phyloP scores from a whole-genome alignment of 2,888 invertebrate genomes.

The Melanostoma scalare region DNA sequence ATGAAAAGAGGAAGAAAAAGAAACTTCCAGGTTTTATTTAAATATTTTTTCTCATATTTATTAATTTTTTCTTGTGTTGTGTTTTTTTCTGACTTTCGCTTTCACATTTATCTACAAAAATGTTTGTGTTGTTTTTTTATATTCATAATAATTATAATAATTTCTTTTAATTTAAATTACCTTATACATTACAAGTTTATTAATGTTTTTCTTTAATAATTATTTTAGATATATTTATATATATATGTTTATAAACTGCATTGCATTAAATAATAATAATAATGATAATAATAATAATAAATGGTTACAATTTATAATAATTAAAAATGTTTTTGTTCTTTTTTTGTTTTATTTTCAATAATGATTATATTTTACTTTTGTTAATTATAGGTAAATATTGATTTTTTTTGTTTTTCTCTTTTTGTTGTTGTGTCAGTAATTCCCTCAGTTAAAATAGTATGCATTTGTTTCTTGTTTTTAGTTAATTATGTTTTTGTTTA shows the following conservation, averaged over 20 bases:
- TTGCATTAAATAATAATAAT: constrained; percentile 66
- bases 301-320: constrained; percentile 67
- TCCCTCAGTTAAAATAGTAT: constrained; percentile 58
- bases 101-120: constrained; percentile 73
- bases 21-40: constrained; percentile 57
- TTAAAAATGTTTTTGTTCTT: constrained; percentile 60
- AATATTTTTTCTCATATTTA: constrained; percentile 73
- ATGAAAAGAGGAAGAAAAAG: neutral
- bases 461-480: constrained; percentile 9
- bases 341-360: constrained; percentile 41
- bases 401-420: constrained; percentile 37
- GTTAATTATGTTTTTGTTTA: constrained; percentile 17
- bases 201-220: constrained; percentile 56
- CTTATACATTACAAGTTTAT: constrained; percentile 61
- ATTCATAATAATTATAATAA: constrained; percentile 68
- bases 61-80: constrained; percentile 63
- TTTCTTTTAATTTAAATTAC: constrained; percentile 73
- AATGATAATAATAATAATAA: constrained; percentile 61
- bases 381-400: constrained; percentile 64
- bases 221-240: constrained; percentile 69
- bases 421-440: constrained; percentile 35
- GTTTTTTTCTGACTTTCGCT: constrained; percentile 71
- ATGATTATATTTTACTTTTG: constrained; percentile 58
- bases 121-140: constrained; percentile 55
- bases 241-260: constrained; percentile 71